Evolutionary conservation across 2,797 vertebrate species (phyloP).

Genomic region (Trachurus trachurus): DNA sequence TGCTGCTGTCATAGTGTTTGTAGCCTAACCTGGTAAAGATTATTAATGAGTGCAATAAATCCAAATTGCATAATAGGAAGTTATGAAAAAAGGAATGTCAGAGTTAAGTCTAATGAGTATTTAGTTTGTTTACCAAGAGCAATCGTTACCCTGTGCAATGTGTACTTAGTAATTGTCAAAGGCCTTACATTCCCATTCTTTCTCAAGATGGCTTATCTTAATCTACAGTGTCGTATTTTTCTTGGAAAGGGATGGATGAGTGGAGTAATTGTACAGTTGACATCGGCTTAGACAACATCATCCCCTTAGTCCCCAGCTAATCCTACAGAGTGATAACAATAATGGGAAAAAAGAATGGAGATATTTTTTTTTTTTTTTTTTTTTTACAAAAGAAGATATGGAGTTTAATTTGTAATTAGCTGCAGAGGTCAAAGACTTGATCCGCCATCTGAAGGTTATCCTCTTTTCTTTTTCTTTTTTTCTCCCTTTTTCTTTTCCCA

Average conservation of each 20-base stretch:
- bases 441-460: slow-evolving; percentile 74
- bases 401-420: slow-evolving; percentile 83
- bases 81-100: slow-evolving; percentile 83
- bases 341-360: slow-evolving; percentile 75
- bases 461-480: slow-evolving; percentile 41
- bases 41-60: slow-evolving; percentile 98
- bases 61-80: slow-evolving; percentile 87
- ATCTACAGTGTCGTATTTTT: slow-evolving; percentile 78
- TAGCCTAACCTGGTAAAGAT: slow-evolving; percentile 92
- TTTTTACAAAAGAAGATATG: slow-evolving; percentile 76
- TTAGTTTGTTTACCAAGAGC: slow-evolving; percentile 84
- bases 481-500: slow-evolving; percentile 26
- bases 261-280: slow-evolving; percentile 83
- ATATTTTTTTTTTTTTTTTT: slow-evolving; percentile 57
- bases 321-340: slow-evolving; percentile 82
- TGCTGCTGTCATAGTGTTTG: slow-evolving; percentile 89
- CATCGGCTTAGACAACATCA: slow-evolving; percentile 84
- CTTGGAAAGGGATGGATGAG: slow-evolving; percentile 78
- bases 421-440: slow-evolving; percentile 76
- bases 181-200: slow-evolving; percentile 71
- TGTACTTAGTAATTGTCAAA: slow-evolving; percentile 86
- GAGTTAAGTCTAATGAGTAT: slow-evolving; percentile 77
- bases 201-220: slow-evolving; percentile 69
- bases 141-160: slow-evolving; percentile 72
- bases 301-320: slow-evolving; percentile 82